These are phyloP conservation scores for Apoderus coryli DNA, from an alignment of 2,888 invertebrate species.

Conservation along the genomic window DNA sequence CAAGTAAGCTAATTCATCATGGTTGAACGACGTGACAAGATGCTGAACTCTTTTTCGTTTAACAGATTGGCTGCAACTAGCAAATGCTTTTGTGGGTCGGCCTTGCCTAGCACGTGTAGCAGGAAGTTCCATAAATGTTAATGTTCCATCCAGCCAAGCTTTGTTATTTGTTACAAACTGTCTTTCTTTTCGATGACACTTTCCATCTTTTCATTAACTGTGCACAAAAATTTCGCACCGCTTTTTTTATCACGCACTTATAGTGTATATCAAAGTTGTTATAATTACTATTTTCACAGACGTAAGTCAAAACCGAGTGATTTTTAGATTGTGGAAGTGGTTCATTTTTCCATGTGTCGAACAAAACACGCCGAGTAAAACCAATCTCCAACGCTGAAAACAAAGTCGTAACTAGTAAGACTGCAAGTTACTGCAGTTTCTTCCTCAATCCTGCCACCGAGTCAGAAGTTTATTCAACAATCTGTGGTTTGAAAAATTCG, in stretches of 20 bases:
- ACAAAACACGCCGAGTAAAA: constrained; percentile 1
- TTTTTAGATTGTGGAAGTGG: background rate
- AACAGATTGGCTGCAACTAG: background rate
- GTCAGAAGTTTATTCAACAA: no score
- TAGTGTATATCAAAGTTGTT: background rate
- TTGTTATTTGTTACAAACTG: background rate
- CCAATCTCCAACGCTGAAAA: constrained; percentile 2
- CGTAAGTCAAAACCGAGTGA: background rate
- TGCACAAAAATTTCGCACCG: constrained; percentile 1
- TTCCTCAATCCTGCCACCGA: no score
- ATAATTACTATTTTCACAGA: background rate
- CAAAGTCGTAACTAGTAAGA: background rate
- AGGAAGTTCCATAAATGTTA: background rate
- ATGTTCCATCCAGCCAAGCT: background rate
- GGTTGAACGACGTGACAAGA: constrained; percentile 3
- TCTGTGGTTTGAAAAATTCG: no score
- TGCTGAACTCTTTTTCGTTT: constrained; percentile 3
- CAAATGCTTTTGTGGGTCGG: constrained; percentile 1
- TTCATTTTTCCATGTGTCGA: constrained; percentile 1
- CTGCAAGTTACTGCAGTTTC: constrained; percentile 1
- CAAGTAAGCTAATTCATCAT: constrained; percentile 7
- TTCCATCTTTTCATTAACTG: background rate
- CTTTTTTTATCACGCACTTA: constrained; percentile 1
- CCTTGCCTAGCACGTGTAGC: background rate
- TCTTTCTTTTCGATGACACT: constrained; percentile 1